Base-by-base conservation (phyloP, 2,888 invertebrate genomes). In the Euspilapteryx auroguttella region DNA sequence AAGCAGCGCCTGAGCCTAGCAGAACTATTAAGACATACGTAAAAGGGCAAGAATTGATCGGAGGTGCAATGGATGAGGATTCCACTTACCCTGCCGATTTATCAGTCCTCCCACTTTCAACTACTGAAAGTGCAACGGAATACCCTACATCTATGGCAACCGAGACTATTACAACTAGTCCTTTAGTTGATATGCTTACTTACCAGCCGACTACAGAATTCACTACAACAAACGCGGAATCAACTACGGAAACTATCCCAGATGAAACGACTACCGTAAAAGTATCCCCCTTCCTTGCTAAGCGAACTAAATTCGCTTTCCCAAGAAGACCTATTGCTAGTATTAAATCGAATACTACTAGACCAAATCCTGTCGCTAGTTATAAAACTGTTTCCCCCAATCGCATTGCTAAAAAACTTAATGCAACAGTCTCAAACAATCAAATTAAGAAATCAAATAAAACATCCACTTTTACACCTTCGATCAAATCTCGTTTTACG, bases 271-370 rank as follows among this genome's bases (percentile, higher is more conserved):
- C 65, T 1, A 66, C 65, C 1, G 36, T 37, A 2, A 65, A 57
- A 46, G 35, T 48, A 32, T 58, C 63, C 2, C 50, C 50, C 13
- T 29, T 62, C 4, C 62, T 65, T 25, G 44, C 49, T 10, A 76
- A 68, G 38, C 52, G 64, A 38, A 45, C 61, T 1, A 76, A 69
- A 50, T 68, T 64, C 25, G 55, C 55, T 4, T 69, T 76, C 33
- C 65, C 66, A 13, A 58, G 73, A 37, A 49, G 71, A 36, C 62
- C 61, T 10, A 44, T 59, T 1, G n/a, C n/a, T n/a, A n/a, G n/a
- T n/a, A 46, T 57, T 12, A 69, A 65, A 44, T 49, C 55, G 11
- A 71, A 69, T 34, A 38, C 55, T 4, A 65, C 69, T 1, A 49
- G 63, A 40, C 39, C 45, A 11, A 42, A 32, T 21, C 36, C 47